These are phyloP conservation scores for Osmerus mordax DNA, from an alignment of 2,113 vertebrate species.

Conservation along the genomic window DNA sequence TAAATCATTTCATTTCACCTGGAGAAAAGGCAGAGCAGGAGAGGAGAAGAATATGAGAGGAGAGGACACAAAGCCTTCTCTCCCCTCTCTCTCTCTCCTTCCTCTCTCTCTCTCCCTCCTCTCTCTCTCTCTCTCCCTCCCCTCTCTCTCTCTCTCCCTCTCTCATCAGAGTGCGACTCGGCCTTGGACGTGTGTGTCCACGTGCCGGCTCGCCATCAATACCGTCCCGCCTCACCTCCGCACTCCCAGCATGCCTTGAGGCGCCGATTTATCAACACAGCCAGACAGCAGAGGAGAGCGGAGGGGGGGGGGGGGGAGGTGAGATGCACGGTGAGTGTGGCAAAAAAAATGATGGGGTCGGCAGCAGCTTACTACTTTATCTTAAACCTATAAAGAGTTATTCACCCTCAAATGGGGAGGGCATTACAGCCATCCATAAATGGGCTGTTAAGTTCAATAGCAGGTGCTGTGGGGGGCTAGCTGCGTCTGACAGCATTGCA, in stretches of 20 bases:
- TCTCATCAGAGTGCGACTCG: constrained; percentile 29
- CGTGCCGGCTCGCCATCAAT: constrained; percentile 35
- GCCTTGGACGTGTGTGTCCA: constrained; percentile 38
- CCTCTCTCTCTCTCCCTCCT: no score
- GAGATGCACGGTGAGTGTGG: constrained; percentile 13
- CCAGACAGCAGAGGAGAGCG: constrained; percentile 49
- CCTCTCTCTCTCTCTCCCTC: background rate
- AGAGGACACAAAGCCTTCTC: background rate
- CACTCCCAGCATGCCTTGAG: constrained; percentile 44
- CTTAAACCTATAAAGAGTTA: constrained; percentile 73
- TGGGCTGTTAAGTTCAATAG: constrained; percentile 74
- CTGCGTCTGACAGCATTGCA: no score
- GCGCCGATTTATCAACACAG: constrained; percentile 53
- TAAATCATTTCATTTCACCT: constrained; percentile 70
- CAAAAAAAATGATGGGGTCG: constrained; percentile 53
- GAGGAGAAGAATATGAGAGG: constrained; percentile 15
- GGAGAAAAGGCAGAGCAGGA: constrained; percentile 45
- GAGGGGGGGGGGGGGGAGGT: background rate
- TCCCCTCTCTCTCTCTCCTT: background rate
- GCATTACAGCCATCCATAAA: constrained; percentile 71
- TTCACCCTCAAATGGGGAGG: constrained; percentile 72
- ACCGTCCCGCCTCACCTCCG: constrained; percentile 39
- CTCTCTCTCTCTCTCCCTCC: background rate
- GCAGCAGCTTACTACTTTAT: constrained; percentile 57
- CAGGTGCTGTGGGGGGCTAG: constrained; percentile 10